Evolutionary conservation across 2,888 invertebrate species (phyloP), one percentile per base, ranked within the genome.

Genomic region (Coelinius sp.): DNA sequence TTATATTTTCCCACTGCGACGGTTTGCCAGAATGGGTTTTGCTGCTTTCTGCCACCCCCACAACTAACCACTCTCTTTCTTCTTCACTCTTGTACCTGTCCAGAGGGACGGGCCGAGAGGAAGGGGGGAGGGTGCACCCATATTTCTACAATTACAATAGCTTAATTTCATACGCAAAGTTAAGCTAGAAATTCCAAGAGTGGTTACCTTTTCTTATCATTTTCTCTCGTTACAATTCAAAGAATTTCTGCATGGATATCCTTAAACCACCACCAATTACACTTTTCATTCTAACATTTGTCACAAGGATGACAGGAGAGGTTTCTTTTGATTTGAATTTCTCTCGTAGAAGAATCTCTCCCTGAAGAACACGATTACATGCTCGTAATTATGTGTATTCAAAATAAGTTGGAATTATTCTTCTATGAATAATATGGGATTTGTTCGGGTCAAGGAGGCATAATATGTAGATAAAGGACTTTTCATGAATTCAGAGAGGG

Each of bases 81-180:
- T 46, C 70, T 59, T 38, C 46, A 22, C 69, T 71, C 68, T 31
- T 59, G 53, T 59, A 8, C 20, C 59, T 59, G 31, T 56, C 31
- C 31, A 31, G 17, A 17, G 14, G 27, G 27, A 17, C 6, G 17
- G 46, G 20, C 20, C 14, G 8, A 5, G 20, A 17, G 46, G 46
- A 17, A 5, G 44, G 44, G 14, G n/a, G n/a, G 44, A 44, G 44
- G 12, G 44, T 41, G n/a, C 41, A 41, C 41, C 41, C 46, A 49
- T 17, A 49, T 79, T 80, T 80, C 81, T 82, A 81, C 84, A 86
- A 86, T 83, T 83, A 81, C 85, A 82, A 85, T 85, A 83, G 84
- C 80, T 85, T 86, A 86, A 87, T 87, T 86, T 87, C 85, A 86
- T 86, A 86, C 86, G 78, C 78, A 70, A 86, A 86, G 85, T 87